Evolutionary conservation across 1,140 invertebrate species (phyloP).

Genomic region (Bombyx mandarina): DNA sequence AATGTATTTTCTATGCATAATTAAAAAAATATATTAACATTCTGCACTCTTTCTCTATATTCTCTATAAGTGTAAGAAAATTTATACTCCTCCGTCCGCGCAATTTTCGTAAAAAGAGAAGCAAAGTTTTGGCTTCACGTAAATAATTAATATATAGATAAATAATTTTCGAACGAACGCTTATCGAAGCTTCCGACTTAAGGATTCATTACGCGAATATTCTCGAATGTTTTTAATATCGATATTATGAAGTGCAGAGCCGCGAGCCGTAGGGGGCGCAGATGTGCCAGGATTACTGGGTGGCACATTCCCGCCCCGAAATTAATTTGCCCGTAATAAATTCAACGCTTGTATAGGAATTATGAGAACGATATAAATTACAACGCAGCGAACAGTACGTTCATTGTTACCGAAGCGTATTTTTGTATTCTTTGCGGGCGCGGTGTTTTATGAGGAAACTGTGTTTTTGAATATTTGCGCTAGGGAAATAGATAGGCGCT

Average conservation of each 20-base stretch:
- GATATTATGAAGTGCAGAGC: constrained; percentile 21
- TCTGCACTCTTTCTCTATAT: too few species aligned
- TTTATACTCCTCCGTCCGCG: too few species aligned
- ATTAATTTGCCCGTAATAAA: constrained; percentile 28
- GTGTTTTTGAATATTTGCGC: too few species aligned
- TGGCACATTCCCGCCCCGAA: constrained; percentile 9
- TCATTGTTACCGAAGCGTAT: not conserved
- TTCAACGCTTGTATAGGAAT: constrained; percentile 20
- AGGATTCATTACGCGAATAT: not conserved
- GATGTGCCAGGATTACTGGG: constrained; percentile 19
- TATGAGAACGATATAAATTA: constrained; percentile 27
- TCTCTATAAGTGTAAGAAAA: too few species aligned
- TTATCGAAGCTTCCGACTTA: not conserved
- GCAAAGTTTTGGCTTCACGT: not conserved
- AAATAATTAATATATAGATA: not conserved
- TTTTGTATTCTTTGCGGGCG: too few species aligned
- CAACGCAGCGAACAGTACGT: constrained; percentile 4
- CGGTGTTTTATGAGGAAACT: too few species aligned
- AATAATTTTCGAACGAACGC: not conserved
- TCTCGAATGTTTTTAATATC: constrained; percentile 24
- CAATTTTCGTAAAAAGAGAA: too few species aligned
- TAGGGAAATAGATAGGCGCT: too few species aligned
- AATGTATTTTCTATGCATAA: too few species aligned
- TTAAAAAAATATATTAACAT: too few species aligned
- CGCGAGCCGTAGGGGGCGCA: constrained; percentile 8